Evolutionary conservation across 2,888 invertebrate species (phyloP).

Genomic region (Acheta domesticus): DNA sequence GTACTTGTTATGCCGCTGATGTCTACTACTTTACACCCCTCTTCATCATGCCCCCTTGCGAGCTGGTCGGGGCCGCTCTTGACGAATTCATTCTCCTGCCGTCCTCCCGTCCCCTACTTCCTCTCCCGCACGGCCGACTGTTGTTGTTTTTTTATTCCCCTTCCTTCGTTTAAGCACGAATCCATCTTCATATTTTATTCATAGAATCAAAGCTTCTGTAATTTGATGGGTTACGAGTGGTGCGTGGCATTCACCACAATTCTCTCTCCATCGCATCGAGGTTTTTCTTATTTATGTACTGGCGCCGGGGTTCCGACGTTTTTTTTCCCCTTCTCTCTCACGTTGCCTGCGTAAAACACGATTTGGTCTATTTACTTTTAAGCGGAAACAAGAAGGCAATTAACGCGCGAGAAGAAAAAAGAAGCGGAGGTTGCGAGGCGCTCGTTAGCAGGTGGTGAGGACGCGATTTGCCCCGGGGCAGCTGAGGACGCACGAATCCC

Average conservation of each 20-base stretch:
- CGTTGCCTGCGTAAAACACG: neutral
- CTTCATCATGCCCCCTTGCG: constrained; percentile 31
- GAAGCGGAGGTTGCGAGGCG: neutral
- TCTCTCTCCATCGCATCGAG: neutral
- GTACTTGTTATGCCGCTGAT: constrained; percentile 34
- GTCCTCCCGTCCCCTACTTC: neutral
- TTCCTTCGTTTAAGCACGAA: constrained; percentile 28
- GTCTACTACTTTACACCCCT: constrained; percentile 35
- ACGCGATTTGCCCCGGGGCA: neutral
- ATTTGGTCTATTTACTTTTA: neutral
- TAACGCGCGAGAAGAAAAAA: neutral
- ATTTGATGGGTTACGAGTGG: constrained; percentile 35
- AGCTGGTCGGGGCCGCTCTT: constrained; percentile 24
- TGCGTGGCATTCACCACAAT: constrained; percentile 12
- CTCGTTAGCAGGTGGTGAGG: neutral
- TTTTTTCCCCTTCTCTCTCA: neutral
- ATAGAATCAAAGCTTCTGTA: constrained; percentile 34
- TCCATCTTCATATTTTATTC: constrained; percentile 36
- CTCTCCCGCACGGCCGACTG: constrained; percentile 21
- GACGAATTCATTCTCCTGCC: constrained; percentile 33
- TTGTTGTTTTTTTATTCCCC: constrained; percentile 18
- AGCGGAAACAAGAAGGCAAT: constrained; percentile 8
- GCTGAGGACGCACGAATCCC: neutral
- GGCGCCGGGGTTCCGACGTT: neutral
- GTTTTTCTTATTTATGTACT: constrained; percentile 10